Evolutionary conservation across 2,113 vertebrate species (phyloP), one percentile per base, ranked within the genome.

Genomic region (Thomomys bottae): DNA sequence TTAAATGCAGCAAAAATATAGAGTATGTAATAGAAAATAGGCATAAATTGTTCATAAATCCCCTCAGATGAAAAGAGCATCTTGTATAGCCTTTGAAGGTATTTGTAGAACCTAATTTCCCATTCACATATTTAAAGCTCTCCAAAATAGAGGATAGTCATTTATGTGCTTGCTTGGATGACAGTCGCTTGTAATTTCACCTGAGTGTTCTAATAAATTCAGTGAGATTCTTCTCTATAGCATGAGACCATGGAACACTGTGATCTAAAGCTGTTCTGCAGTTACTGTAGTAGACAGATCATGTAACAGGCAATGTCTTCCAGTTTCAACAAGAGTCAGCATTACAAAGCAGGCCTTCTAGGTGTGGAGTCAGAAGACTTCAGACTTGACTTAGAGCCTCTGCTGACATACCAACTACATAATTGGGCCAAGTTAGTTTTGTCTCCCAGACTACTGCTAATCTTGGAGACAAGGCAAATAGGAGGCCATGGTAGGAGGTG

Each of bases 101-200:
- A 92, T 96, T 96, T 94, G 94, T 86, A 88, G 89, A 84, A 89
- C 49, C 90, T 93, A 24, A 94, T 93, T 94, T 91, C 66, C 83
- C 38, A 63, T 68, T 68, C 72, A 34, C 0, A 0, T 73, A 8
- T 34, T 94, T 70, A 81, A 91, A 64, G 54, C 45, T 75, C 63
- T 80, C 83, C 70, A 36, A 94, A 84, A 67, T 1, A 84, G 26
- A 77, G 40, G 57, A 30, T 2, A 24, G n/a, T 70, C n/a, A 36
- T 71, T 63, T 88, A 38, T 72, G 17, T n/a, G 42, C 79, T 23
- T 14, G 36, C 34, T 40, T 83, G 70, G 77, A 71, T 67, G 59
- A 80, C 36, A 76, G 84, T 84, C 61, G n/a, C 40, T 73, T 64
- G 26, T 70, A 38, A 64, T 85, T 84, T 71, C 67, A 72, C n/a